These are phyloP conservation scores for Tor tambroides DNA, from an alignment of 2,113 vertebrate genomes.

Conservation along the genomic window DNA sequence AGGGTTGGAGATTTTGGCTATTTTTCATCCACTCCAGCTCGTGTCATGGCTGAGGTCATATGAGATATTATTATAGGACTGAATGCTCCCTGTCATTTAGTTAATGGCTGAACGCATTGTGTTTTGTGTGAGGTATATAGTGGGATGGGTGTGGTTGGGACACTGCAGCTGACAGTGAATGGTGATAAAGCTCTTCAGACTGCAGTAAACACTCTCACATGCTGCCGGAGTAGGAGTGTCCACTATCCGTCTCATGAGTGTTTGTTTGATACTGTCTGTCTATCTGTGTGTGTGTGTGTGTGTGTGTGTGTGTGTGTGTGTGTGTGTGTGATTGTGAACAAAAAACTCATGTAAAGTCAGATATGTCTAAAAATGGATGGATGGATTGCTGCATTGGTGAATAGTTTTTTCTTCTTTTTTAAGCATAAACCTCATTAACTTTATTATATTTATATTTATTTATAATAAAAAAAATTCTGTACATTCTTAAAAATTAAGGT, in stretches of 20 bases:
- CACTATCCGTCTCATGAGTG: constrained; percentile 47
- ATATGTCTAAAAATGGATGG: background rate
- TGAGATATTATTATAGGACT: constrained; percentile 51
- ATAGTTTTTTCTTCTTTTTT: background rate
- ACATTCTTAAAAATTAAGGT: no score
- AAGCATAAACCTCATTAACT: no score
- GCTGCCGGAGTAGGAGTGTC: constrained; percentile 62
- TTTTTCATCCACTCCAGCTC: constrained; percentile 51
- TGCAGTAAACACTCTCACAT: constrained; percentile 56
- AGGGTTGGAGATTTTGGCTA: constrained; percentile 41
- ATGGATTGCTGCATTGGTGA: background rate
- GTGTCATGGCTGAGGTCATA: constrained; percentile 45
- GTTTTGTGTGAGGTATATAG: constrained; percentile 43
- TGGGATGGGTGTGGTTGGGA: constrained; percentile 55
- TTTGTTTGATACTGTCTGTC: constrained; percentile 31
- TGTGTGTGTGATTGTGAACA: constrained; percentile 14
- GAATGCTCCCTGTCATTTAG: constrained; percentile 53
- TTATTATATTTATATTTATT: no score
- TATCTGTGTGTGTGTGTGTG: constrained; percentile 33
- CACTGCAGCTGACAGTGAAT: constrained; percentile 50
- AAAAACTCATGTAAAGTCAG: constrained; percentile 1
- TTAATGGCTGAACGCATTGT: constrained; percentile 58
- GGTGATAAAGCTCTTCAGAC: constrained; percentile 56
- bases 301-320: constrained; percentile 38
- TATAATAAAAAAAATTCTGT: no score